Percentiles rank a stretch among this genome's conserved stretches.
Evolutionary conservation across 2,888 invertebrate species (phyloP).

Genomic region (Disparrhopalites patrizii): DNA sequence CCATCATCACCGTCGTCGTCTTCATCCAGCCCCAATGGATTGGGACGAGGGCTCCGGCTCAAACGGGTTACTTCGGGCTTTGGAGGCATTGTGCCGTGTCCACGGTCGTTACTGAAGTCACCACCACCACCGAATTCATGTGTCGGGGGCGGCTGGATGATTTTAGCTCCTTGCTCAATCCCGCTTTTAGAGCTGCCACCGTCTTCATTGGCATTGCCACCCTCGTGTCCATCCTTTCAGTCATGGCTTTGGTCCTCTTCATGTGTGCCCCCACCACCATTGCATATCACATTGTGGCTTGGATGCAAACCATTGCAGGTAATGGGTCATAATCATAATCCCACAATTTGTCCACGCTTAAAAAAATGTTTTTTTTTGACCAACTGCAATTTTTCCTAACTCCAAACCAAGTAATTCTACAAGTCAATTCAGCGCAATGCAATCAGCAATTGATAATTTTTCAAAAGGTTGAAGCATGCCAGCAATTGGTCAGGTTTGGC

Average conservation of each 20-base stretch:
- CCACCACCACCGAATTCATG: constrained; percentile 57
- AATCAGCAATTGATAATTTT: too few species aligned
- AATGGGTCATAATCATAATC: constrained; percentile 52
- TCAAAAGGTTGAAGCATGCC: too few species aligned
- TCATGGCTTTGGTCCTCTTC: constrained; percentile 82
- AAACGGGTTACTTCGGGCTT: constrained; percentile 56
- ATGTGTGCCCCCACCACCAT: constrained; percentile 87
- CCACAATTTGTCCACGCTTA: too few species aligned
- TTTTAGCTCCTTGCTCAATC: constrained; percentile 73
- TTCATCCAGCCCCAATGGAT: constrained; percentile 69
- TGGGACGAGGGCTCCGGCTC: constrained; percentile 42
- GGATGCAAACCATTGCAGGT: constrained; percentile 96
- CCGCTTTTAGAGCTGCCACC: constrained; percentile 80
- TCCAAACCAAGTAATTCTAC: too few species aligned
- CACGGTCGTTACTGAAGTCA: constrained; percentile 43
- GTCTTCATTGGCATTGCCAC: constrained; percentile 84
- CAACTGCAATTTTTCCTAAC: too few species aligned
- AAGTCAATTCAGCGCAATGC: too few species aligned
- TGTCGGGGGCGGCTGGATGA: constrained; percentile 82
- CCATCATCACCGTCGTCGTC: constrained; percentile 89
- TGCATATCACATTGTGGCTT: constrained; percentile 89
- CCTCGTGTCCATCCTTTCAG: constrained; percentile 76
- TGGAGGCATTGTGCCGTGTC: constrained; percentile 54
- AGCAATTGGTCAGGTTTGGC: too few species aligned
- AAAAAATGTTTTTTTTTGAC: too few species aligned